These are phyloP conservation scores for Drosophila robusta DNA, from an alignment of 2,888 invertebrate genomes.

Conservation along the genomic window DNA sequence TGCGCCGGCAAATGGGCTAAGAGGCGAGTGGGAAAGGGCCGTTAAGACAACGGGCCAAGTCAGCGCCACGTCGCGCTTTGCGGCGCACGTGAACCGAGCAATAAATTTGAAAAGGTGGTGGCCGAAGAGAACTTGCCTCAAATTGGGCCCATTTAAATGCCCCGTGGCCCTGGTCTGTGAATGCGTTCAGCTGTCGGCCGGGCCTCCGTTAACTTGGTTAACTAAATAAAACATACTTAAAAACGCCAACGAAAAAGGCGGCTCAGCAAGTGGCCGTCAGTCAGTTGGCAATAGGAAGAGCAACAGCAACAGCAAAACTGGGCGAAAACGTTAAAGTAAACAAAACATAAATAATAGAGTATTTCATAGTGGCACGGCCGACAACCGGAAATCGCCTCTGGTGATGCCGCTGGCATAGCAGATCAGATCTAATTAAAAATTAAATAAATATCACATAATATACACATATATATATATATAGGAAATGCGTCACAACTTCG, in stretches of 20 bases:
- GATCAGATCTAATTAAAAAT: conserved; percentile 8
- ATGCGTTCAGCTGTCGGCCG: conserved; percentile 35
- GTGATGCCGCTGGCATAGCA: conserved; percentile 35
- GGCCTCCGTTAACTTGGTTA: conserved; percentile 1
- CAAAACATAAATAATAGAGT: background rate
- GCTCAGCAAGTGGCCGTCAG: background rate
- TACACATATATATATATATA: background rate
- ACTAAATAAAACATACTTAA: conserved; percentile 35
- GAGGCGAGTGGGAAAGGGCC: background rate
- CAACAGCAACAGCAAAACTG: conserved; percentile 11
- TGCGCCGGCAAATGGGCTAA: background rate
- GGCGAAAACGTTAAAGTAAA: too few relatives aligned
- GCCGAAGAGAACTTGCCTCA: background rate
- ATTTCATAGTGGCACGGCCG: background rate
- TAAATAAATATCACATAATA: too few relatives aligned
- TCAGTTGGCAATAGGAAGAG: background rate
- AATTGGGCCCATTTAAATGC: background rate
- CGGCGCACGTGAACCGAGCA: conserved; percentile 14
- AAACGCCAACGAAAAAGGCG: background rate
- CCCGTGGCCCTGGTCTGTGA: conserved; percentile 18
- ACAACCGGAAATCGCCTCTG: too few relatives aligned
- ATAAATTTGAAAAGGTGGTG: background rate
- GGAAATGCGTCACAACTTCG: conserved; percentile 51
- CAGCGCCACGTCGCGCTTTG: conserved; percentile 23
- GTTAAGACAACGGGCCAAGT: background rate